Conservation (phyloP, 2,113 vertebrate genomes). For the Nycticorax nycticorax region DNA sequence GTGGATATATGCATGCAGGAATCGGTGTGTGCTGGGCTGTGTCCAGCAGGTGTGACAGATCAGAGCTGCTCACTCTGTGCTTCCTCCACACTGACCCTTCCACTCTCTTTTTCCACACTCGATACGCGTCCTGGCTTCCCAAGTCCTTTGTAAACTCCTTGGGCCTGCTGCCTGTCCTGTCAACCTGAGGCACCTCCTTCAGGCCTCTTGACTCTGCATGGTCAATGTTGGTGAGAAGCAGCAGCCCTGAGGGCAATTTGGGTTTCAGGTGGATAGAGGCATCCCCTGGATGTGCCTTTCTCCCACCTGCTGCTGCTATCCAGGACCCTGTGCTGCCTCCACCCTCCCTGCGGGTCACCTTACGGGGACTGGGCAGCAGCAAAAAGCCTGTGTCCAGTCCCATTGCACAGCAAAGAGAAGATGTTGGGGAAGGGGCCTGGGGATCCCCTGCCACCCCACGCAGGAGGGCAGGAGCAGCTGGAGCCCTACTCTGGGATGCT, state of each 20-base stretch:
- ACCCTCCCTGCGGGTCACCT: background rate
- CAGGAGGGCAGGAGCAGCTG: background rate
- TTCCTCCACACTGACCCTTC: rapidly evolving
- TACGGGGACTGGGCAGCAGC: background rate
- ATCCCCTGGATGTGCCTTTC: background rate
- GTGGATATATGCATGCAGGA: background rate
- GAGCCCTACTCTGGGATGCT: background rate
- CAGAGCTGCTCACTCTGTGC: background rate
- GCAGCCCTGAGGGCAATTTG: rapidly evolving
- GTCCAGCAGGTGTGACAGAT: background rate
- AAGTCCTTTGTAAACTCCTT: no score
- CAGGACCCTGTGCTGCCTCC: background rate
- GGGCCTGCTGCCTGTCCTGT: background rate
- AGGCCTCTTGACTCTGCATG: rapidly evolving
- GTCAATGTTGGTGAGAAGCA: background rate
- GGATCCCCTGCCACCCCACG: rapidly evolving
- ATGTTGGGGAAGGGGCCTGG: no score
- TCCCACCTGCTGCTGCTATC: background rate
- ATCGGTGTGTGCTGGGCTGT: rapidly evolving
- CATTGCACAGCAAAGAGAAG: rapidly evolving
- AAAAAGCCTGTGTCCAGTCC: background rate
- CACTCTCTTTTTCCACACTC: background rate
- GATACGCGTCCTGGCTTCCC: rapidly evolving
- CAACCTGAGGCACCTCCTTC: background rate
- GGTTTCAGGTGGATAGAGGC: background rate